These are phyloP conservation scores for Lasius fuliginosus DNA, from an alignment of 2,888 invertebrate species.

Conservation along the genomic window DNA sequence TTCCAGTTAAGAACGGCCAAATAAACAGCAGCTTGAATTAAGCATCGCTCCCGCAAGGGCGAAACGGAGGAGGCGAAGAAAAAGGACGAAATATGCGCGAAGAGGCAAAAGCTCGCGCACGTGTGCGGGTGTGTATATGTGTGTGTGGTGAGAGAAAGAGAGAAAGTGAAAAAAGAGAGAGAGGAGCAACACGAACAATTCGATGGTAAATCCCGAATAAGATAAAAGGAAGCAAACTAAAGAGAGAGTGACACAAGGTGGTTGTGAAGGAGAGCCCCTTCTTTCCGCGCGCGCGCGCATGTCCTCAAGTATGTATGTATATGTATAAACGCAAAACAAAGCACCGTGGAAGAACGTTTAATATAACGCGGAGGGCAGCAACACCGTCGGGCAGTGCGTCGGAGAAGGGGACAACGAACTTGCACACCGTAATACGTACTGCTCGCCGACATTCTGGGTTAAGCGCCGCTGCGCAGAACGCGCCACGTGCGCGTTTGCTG, in stretches of 20 bases:
- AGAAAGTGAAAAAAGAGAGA: constrained; percentile 48
- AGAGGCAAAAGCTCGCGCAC: constrained; percentile 35
- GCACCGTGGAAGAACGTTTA: constrained; percentile 65
- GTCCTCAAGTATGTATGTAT: constrained; percentile 48
- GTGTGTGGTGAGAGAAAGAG: constrained; percentile 16
- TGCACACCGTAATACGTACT: constrained; percentile 69
- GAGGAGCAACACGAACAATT: constrained; percentile 8
- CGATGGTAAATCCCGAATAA: background rate
- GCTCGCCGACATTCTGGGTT: constrained; percentile 68
- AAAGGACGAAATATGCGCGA: constrained; percentile 58
- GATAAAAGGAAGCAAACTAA: background rate
- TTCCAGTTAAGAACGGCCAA: constrained; percentile 71
- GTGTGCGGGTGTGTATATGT: too few relatives aligned
- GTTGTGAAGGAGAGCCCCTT: constrained; percentile 58
- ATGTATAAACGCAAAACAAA: constrained; percentile 69
- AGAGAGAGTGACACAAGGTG: constrained; percentile 70
- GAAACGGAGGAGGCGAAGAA: constrained; percentile 53
- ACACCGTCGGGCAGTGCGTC: constrained; percentile 55
- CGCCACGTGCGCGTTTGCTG: constrained; percentile 59
- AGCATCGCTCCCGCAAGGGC: constrained; percentile 65
- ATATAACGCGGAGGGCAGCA: constrained; percentile 68
- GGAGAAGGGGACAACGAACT: constrained; percentile 77
- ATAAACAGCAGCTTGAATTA: constrained; percentile 74
- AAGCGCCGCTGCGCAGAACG: constrained; percentile 69
- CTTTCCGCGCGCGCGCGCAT: constrained; percentile 40